phyloP scores from a whole-genome alignment of 92 coral and sea anemone species.

The Siderastrea radians region DNA sequence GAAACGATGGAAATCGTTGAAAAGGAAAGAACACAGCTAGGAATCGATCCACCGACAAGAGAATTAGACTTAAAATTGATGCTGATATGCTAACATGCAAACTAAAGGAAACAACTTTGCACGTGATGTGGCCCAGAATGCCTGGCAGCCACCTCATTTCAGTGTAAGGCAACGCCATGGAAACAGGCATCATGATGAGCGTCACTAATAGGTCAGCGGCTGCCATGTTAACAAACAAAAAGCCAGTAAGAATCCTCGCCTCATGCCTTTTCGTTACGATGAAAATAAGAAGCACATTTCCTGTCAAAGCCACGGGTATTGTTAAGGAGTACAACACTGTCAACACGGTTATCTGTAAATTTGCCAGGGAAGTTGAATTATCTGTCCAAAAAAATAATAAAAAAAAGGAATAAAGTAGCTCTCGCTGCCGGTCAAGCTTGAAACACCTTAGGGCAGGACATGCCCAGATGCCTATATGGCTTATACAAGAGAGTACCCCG shows the following conservation, averaged over 20 bases:
- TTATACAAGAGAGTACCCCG: too few species aligned
- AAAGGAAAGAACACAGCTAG: slow-evolving; percentile 35
- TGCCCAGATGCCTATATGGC: too few species aligned
- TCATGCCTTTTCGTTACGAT: slow-evolving; percentile 24
- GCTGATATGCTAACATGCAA: slow-evolving; percentile 23
- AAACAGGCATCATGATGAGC: slow-evolving; percentile 7
- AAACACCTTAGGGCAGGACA: too few species aligned
- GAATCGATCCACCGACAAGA: slow-evolving; percentile 44
- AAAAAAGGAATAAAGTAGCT: too few species aligned
- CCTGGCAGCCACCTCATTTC: slow-evolving; percentile 24
- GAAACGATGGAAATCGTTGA: slow-evolving; percentile 9
- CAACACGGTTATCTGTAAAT: background rate
- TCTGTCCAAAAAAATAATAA: background rate
- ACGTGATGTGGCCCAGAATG: slow-evolving; percentile 19
- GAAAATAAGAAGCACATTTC: slow-evolving; percentile 32
- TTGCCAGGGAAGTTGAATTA: background rate
- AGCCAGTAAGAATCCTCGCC: slow-evolving; percentile 26
- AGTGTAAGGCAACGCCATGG: background rate
- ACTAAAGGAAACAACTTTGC: background rate
- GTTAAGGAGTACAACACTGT: slow-evolving; percentile 34
- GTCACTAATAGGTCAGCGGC: slow-evolving; percentile 46
- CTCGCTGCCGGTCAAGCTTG: too few species aligned
- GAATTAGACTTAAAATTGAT: slow-evolving; percentile 20
- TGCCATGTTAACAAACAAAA: slow-evolving; percentile 50
- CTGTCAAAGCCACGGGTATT: slow-evolving; percentile 18